Evolutionary conservation across 1,140 invertebrate genomes (phyloP).

Genomic region (Nebria ingens): DNA sequence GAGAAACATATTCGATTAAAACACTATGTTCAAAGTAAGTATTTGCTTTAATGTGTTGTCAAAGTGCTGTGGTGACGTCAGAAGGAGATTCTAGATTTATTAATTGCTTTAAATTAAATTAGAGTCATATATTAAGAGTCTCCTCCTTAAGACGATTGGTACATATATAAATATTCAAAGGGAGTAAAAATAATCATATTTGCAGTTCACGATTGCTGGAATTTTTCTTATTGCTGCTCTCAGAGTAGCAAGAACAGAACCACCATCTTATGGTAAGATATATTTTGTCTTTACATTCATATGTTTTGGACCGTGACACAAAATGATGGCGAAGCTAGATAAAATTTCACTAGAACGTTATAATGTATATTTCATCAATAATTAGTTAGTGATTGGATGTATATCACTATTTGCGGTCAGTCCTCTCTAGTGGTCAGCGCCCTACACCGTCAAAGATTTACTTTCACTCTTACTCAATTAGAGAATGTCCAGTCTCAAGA

Average conservation of each 20-base stretch:
- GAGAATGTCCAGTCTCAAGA: not conserved
- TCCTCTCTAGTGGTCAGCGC: not conserved
- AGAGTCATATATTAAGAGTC: not conserved
- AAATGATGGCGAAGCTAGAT: not conserved
- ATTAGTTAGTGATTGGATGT: too few species aligned
- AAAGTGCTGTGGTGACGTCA: too few species aligned
- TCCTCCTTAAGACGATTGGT: not conserved
- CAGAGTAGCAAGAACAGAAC: not conserved
- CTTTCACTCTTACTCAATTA: not conserved
- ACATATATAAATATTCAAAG: not conserved
- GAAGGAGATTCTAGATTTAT: not conserved
- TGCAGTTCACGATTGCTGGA: not conserved
- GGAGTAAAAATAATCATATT: not conserved
- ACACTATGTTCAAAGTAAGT: slow-evolving; percentile 1
- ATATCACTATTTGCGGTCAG: too few species aligned
- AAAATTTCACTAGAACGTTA: not conserved
- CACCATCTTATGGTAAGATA: not conserved
- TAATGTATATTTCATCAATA: not conserved
- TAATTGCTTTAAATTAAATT: not conserved
- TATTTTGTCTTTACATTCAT: not conserved
- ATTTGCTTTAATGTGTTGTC: too few species aligned
- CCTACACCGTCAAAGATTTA: too few species aligned
- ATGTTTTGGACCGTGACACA: not conserved
- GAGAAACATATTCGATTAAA: not conserved
- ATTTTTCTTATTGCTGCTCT: not conserved